Evolutionary conservation across 2,888 invertebrate genomes (phyloP), one percentile per base, ranked within the genome.

Genomic region (Brachyptera putata): DNA sequence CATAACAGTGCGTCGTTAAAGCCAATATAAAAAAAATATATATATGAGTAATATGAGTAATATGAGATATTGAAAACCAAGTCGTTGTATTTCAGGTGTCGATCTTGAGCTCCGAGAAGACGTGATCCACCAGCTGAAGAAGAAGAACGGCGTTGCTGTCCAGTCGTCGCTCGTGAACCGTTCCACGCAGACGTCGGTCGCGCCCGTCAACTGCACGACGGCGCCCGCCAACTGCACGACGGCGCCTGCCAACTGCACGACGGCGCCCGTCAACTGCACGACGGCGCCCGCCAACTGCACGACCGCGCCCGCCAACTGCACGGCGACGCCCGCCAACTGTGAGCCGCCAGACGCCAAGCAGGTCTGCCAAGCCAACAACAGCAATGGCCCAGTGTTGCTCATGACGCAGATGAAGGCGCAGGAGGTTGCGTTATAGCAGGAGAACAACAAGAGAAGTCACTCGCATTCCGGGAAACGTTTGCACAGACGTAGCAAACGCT

Each of bases 101-200:
- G 60, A 57, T n/a, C 26, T 62, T 14, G 62, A 62, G 34, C 48
- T 62, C 16, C 49, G 62, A 16, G 60, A 62, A 14, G 62, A 60
- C 22, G 37, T 60, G 0, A 37, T 62, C 5, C 62, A 62, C 34
- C 62, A 62, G 16, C 26, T 48, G 30, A 57, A 59, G 16, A 24
- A 34, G 25, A 30, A 34, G 16, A 26, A 26, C 24, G 22, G 37
- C 37, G 30, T 37, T 2, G 30, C 25, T 13, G 25, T 30, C 13
- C 39, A 39, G 16, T 36, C 59, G 11, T 26, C 56, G 9, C 24
- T 62, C 3, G 62, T 59, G 34, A 62, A 62, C 43, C 50, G 60
- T n/a, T 43, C 60, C 18, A 60, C 62, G 16, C 60, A 62, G 55
- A 62, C 60, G 21, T 14, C 13, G 9, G n/a, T 14, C 41, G 21